Conservation (phyloP, 2,888 invertebrate genomes). For the Lomographa bimaculata region DNA sequence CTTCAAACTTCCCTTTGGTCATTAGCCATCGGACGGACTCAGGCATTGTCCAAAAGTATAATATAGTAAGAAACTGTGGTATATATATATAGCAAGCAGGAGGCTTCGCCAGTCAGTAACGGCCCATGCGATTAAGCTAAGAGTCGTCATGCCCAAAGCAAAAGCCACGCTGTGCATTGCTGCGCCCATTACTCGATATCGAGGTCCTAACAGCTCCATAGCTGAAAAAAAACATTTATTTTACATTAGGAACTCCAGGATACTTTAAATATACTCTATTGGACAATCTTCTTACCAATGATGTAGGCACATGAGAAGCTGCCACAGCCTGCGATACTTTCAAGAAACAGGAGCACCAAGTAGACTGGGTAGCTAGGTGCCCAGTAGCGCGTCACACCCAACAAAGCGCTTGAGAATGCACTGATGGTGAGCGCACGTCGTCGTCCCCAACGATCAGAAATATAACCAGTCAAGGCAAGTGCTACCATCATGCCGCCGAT, state of each 20-base stretch:
- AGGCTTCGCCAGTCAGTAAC: constrained; percentile 87
- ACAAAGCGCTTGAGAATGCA: constrained; percentile 82
- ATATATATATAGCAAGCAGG: constrained; percentile 85
- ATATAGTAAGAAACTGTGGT: constrained; percentile 86
- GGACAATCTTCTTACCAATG: constrained; percentile 79
- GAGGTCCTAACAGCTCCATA: constrained; percentile 89
- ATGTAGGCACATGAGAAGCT: constrained; percentile 88
- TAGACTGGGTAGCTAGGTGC: constrained; percentile 86
- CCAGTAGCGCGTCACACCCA: constrained; percentile 83
- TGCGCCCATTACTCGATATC: constrained; percentile 86
- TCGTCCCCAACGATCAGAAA: constrained; percentile 89
- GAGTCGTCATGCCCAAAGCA: constrained; percentile 86
- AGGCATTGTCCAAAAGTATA: constrained; percentile 86
- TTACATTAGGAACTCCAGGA: too few relatives aligned
- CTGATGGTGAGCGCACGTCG: constrained; percentile 81
- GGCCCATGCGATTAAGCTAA: constrained; percentile 87
- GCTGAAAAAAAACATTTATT: too few relatives aligned
- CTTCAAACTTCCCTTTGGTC: constrained; percentile 86
- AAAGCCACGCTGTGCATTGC: constrained; percentile 87
- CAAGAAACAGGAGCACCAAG: constrained; percentile 85
- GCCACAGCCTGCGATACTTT: constrained; percentile 86
- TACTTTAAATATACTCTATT: too few relatives aligned
- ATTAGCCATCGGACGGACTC: constrained; percentile 91
- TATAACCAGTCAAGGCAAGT: constrained; percentile 85
- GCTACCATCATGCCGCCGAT: constrained; percentile 86